Percentiles rank a stretch among this genome's conserved stretches.
phyloP scores from a whole-genome alignment of 2,888 invertebrate genomes.

The Ectemnius lituratus region DNA sequence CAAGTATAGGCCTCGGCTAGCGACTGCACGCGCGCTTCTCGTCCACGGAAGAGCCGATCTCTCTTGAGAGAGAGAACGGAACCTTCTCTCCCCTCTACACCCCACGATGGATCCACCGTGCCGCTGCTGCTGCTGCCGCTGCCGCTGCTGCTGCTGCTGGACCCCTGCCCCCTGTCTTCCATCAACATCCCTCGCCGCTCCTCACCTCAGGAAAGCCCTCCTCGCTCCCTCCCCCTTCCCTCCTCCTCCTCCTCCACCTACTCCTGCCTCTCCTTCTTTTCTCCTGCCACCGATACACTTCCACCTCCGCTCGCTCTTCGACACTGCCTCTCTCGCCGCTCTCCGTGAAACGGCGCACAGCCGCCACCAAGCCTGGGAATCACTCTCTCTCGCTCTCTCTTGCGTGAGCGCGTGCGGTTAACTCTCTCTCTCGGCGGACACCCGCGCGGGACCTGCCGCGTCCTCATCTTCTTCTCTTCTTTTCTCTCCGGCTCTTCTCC shows the following conservation, averaged over 20 bases:
- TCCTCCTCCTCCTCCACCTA: not conserved
- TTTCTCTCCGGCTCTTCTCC: constrained; percentile 42
- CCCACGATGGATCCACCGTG: constrained; percentile 26
- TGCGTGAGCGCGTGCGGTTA: not conserved
- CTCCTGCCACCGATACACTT: constrained; percentile 19
- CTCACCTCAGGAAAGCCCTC: no score
- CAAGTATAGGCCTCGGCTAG: constrained; percentile 74
- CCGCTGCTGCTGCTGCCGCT: not conserved
- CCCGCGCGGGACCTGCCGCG: no score
- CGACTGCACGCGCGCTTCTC: constrained; percentile 74
- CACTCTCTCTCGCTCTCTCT: not conserved
- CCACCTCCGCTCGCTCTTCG: constrained; percentile 45
- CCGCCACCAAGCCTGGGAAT: not conserved
- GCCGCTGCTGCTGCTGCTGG: not conserved
- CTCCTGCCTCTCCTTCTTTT: constrained; percentile 16
- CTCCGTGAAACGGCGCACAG: not conserved
- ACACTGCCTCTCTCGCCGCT: constrained; percentile 5
- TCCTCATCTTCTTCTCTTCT: constrained; percentile 1
- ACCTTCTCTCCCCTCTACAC: constrained; percentile 54
- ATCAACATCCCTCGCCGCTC: constrained; percentile 20
- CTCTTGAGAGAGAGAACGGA: constrained; percentile 63
- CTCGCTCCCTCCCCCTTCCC: constrained; percentile 12
- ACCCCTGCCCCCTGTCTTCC: constrained; percentile 3
- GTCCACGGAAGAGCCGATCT: constrained; percentile 70
- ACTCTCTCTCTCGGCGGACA: no score